Percentiles rank a stretch among this genome's conserved stretches.
phyloP scores from a whole-genome alignment of 2,113 vertebrate species.

The Pristiophorus japonicus region DNA sequence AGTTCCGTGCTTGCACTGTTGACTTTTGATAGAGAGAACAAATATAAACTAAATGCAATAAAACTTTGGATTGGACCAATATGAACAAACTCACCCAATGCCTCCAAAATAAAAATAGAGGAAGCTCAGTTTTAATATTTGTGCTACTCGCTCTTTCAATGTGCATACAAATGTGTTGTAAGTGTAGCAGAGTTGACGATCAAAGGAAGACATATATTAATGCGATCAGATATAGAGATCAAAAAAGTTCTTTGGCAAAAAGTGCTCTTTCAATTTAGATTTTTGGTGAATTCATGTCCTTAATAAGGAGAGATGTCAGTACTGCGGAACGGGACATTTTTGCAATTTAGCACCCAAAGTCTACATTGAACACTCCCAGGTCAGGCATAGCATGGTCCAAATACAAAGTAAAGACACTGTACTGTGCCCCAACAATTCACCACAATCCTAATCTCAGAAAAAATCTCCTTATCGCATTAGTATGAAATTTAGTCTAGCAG shows the following conservation, averaged over 20 bases:
- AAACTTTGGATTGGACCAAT: background rate
- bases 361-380: background rate
- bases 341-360: background rate
- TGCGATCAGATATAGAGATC: background rate
- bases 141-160: background rate
- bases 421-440: background rate
- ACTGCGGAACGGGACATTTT: background rate
- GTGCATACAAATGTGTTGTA: background rate
- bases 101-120: background rate
- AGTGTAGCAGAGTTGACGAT: background rate
- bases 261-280: background rate
- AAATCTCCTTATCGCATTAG: background rate
- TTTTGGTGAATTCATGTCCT: background rate
- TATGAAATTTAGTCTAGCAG: background rate
- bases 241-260: background rate
- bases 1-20: background rate
- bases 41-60: background rate
- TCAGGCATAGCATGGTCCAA: background rate
- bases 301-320: background rate
- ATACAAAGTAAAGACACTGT: background rate
- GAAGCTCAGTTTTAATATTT: background rate
- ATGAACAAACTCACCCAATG: background rate
- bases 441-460: background rate
- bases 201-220: background rate
- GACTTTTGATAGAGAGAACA: background rate